phyloP scores from a whole-genome alignment of 1,140 invertebrate genomes.

The Leptopilina clavipes region DNA sequence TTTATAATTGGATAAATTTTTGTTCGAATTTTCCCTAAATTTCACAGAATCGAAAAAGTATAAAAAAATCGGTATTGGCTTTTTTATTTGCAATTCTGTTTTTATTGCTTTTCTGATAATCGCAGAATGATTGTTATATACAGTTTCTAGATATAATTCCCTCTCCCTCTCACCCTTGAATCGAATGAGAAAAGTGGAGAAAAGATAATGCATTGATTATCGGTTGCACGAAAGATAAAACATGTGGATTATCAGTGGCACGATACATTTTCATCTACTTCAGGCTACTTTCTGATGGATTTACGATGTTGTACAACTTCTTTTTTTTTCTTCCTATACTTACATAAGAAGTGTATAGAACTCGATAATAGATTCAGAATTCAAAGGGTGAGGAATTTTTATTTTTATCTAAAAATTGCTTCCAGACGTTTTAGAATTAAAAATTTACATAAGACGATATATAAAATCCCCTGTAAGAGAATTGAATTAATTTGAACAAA shows the following conservation, averaged over 20 bases:
- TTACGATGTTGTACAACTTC: slow-evolving; percentile 18
- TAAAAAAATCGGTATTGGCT: too few species aligned
- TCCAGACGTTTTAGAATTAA: too few species aligned
- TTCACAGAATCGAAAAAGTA: too few species aligned
- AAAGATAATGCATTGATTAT: slow-evolving; percentile 31
- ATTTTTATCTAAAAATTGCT: background rate
- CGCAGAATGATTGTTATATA: background rate
- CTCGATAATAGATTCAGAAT: background rate
- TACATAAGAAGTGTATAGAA: background rate
- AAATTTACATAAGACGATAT: too few species aligned
- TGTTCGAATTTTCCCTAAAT: too few species aligned
- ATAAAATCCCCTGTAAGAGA: too few species aligned
- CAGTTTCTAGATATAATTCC: slow-evolving; percentile 2
- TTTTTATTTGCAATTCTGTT: background rate
- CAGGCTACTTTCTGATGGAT: slow-evolving; percentile 27
- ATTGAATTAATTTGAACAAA: too few species aligned
- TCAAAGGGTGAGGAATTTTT: background rate
- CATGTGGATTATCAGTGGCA: slow-evolving; percentile 8
- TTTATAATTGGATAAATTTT: too few species aligned
- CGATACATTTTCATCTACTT: slow-evolving; percentile 23
- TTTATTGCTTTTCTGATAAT: slow-evolving; percentile 21
- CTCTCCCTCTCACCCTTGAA: background rate
- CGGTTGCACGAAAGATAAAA: slow-evolving; percentile 29
- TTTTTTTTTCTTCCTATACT: background rate
- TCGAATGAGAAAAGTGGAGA: background rate